phyloP scores from a whole-genome alignment of 2,888 invertebrate species.

The Melinopterus prodromus region DNA sequence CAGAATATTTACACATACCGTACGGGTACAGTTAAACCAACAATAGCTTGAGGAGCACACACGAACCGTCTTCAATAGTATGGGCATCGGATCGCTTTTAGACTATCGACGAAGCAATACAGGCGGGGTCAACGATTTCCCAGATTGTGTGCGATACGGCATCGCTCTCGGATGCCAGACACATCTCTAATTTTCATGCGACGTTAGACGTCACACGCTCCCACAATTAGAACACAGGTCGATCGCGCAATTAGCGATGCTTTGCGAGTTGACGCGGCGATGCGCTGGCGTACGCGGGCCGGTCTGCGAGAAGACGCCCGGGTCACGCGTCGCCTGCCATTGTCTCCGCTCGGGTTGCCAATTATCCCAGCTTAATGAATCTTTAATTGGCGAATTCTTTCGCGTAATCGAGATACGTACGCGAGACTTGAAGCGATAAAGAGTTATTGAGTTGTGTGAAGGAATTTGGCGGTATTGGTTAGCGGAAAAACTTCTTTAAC shows the following conservation, averaged over 20 bases:
- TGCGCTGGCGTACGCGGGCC: neutral
- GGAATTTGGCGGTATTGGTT: neutral
- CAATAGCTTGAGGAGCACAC: neutral
- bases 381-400: conserved; percentile 18
- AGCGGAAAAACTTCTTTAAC: neutral
- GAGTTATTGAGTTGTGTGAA: neutral
- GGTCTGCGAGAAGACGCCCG: neutral
- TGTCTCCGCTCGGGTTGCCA: neutral
- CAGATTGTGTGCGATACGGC: conserved; percentile 45
- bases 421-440: conserved; percentile 12
- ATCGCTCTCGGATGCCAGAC: neutral
- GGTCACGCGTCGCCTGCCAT: neutral
- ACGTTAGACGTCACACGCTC: conserved; percentile 10
- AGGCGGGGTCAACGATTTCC: conserved; percentile 45
- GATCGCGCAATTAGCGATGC: conserved; percentile 6
- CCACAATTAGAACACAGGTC: conserved; percentile 14
- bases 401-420: conserved; percentile 8
- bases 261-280: neutral
- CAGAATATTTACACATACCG: conserved; percentile 25
- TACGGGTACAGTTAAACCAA: conserved; percentile 41
- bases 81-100: conserved; percentile 35
- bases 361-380: neutral
- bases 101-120: neutral
- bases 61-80: conserved; percentile 30
- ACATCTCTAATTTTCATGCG: conserved; percentile 10